phyloP scores from a whole-genome alignment of 1,140 invertebrate species.

The Drosophila arawakana region DNA sequence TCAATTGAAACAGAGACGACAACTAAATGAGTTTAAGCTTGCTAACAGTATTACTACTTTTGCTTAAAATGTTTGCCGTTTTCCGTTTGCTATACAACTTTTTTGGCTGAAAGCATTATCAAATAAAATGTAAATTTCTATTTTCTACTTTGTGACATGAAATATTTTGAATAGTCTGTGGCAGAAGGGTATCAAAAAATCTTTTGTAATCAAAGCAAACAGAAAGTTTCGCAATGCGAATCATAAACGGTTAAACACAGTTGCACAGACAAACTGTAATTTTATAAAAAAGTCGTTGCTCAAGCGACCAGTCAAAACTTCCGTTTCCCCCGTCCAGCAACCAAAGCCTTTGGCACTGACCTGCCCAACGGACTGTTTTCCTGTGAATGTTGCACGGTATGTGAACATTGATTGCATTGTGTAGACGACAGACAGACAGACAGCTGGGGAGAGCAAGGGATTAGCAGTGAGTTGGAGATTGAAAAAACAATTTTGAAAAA shows the following conservation, averaged over 20 bases:
- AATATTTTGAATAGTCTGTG: neutral
- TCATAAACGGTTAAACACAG: slow-evolving; percentile 61
- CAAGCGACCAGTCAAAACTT: slow-evolving; percentile 17
- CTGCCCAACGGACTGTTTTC: neutral
- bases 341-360: neutral
- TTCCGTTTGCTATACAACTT: no score
- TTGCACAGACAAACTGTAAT: slow-evolving; percentile 51
- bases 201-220: slow-evolving; percentile 62
- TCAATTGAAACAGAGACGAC: neutral
- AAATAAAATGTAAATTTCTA: neutral
- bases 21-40: no score
- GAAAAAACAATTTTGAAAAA: slow-evolving; percentile 60
- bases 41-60: no score
- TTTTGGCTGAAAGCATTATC: neutral
- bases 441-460: neutral
- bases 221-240: slow-evolving; percentile 31
- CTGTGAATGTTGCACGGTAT: neutral
- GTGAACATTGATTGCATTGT: slow-evolving; percentile 47
- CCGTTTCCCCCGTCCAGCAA: neutral
- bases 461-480: neutral
- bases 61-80: no score
- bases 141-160: neutral
- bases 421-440: neutral
- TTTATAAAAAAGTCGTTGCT: slow-evolving; percentile 68
- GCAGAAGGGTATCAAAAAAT: slow-evolving; percentile 20